Evolutionary conservation across 2,113 vertebrate genomes (phyloP).

Genomic region (Acanthisitta chloris): DNA sequence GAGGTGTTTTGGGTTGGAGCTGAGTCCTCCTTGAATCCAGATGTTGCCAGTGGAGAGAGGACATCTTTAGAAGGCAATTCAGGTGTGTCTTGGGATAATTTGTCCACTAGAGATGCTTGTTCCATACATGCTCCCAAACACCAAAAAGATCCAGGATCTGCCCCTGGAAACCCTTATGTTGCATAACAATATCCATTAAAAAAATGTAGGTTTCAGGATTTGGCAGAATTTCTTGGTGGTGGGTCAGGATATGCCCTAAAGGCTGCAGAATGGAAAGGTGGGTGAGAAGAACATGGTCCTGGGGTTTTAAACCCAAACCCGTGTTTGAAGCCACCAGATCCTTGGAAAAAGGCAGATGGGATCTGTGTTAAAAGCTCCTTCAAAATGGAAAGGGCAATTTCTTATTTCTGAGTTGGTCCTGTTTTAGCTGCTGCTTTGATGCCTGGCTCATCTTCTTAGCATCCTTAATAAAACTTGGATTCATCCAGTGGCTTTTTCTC

Average conservation of each 20-base stretch:
- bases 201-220: fast-evolving
- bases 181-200: not conserved
- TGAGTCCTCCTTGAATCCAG: not conserved
- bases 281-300: not conserved
- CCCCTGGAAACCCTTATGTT: not conserved
- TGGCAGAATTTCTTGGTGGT: not conserved
- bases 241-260: not conserved
- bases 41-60: not conserved
- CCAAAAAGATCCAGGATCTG: not conserved
- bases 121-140: not conserved
- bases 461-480: not conserved
- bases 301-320: not conserved
- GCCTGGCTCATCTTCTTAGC: not conserved
- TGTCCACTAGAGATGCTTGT: not conserved
- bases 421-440: not conserved
- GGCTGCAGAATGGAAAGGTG: not conserved
- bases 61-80: not conserved
- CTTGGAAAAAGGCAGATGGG: not conserved
- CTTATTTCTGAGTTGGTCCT: not conserved
- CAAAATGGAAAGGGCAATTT: not conserved
- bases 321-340: not conserved
- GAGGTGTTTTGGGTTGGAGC: not conserved
- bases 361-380: not conserved
- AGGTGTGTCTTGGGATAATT: not conserved
- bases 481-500: not conserved